These are phyloP conservation scores for Drosophila littoralis DNA, from an alignment of 1,140 invertebrate species.

Conservation along the genomic window DNA sequence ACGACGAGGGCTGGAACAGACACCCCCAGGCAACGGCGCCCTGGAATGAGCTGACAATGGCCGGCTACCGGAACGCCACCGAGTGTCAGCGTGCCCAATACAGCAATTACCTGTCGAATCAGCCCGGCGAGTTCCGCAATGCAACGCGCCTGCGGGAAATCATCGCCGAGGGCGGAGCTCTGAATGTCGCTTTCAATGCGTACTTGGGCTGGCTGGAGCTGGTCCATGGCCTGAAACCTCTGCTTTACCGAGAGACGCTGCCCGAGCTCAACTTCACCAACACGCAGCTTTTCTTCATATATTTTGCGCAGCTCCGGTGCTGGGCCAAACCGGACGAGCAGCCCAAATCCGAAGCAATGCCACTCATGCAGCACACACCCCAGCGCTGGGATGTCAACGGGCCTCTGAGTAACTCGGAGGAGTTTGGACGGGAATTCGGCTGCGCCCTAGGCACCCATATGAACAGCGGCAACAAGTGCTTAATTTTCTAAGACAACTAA, in stretches of 20 bases:
- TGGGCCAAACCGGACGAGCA: constrained; percentile 46
- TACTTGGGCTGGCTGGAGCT: constrained; percentile 83
- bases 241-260: constrained; percentile 64
- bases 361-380: constrained; percentile 60
- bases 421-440: constrained; percentile 70
- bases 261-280: constrained; percentile 72
- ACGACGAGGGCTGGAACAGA: constrained; percentile 96
- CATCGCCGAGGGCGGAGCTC: constrained; percentile 88
- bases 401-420: constrained; percentile 64
- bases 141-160: constrained; percentile 89
- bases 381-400: constrained; percentile 74
- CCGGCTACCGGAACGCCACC: constrained; percentile 93
- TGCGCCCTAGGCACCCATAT: constrained; percentile 66
- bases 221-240: constrained; percentile 11
- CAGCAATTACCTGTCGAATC: constrained; percentile 83
- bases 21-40: constrained; percentile 85
- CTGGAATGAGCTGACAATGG: constrained; percentile 97
- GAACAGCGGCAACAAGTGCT: constrained; percentile 78
- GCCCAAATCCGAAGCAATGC: constrained; percentile 52
- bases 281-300: constrained; percentile 90
- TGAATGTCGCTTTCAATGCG: constrained; percentile 87
- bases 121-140: constrained; percentile 86
- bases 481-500: constrained; percentile 49
- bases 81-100: constrained; percentile 97
- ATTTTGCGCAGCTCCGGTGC: constrained; percentile 87